phyloP scores from a whole-genome alignment of 2,113 vertebrate genomes.

The Chloropsis cyanopogon region DNA sequence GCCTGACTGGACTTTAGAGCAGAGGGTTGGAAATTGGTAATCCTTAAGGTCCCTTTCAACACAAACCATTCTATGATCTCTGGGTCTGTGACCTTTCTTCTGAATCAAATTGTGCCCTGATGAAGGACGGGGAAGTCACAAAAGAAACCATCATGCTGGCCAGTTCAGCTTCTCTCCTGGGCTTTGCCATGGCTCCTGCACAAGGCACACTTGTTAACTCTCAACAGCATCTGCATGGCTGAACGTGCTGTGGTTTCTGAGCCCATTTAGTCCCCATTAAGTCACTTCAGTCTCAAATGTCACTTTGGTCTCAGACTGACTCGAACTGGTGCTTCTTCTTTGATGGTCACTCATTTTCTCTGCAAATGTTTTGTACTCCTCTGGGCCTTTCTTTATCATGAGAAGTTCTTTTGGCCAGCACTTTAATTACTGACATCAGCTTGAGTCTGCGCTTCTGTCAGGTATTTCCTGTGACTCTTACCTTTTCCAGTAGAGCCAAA shows the following conservation, averaged over 20 bases:
- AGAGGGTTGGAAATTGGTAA: background rate
- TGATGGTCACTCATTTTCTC: background rate
- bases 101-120: background rate
- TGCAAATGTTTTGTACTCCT: background rate
- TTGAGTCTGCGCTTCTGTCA: background rate
- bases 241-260: accelerated
- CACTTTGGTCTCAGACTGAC: background rate
- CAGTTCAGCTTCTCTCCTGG: background rate
- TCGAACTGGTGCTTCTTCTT: background rate
- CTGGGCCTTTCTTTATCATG: background rate
- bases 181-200: background rate
- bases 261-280: accelerated
- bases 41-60: background rate
- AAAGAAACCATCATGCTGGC: background rate
- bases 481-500: background rate
- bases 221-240: background rate
- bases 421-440: background rate
- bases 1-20: background rate
- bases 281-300: background rate
- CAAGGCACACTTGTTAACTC: background rate
- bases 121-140: background rate
- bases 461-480: background rate
- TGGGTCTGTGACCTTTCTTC: background rate
- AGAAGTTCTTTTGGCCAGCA: background rate
- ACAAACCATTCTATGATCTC: background rate